These are phyloP conservation scores for Drosophila nigromelanica DNA, from an alignment of 1,140 invertebrate species.

Conservation along the genomic window DNA sequence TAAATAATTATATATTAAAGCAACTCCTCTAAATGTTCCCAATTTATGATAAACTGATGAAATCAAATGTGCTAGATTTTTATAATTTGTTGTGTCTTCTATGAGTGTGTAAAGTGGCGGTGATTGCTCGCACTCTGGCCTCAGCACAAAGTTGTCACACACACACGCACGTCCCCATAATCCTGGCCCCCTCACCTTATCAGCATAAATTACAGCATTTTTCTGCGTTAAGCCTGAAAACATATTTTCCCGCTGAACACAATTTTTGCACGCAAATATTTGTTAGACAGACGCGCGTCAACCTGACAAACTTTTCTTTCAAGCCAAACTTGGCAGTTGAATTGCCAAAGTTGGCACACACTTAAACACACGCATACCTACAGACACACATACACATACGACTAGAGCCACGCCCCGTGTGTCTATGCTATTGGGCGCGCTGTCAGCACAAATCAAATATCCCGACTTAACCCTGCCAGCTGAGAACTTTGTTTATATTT, in stretches of 20 bases:
- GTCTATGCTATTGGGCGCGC: background rate
- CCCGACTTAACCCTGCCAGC: conserved; percentile 28
- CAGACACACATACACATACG: background rate
- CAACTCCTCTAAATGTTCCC: too few species aligned
- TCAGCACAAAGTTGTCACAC: too few species aligned
- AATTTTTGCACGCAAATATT: conserved; percentile 54
- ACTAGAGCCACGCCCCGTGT: conserved; percentile 14
- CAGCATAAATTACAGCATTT: conserved; percentile 20
- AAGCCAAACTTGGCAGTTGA: conserved; percentile 40
- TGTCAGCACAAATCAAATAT: conserved; percentile 53
- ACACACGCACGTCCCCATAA: background rate
- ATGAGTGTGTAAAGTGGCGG: conserved; percentile 11
- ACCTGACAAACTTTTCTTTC: conserved; percentile 48
- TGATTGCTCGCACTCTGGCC: too few species aligned
- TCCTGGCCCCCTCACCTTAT: too few species aligned
- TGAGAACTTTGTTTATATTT: conserved; percentile 47
- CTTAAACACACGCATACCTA: conserved; percentile 7
- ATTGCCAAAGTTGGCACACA: conserved; percentile 37
- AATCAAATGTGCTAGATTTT: conserved; percentile 17
- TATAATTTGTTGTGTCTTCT: conserved; percentile 14
- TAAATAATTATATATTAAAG: background rate
- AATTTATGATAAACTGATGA: conserved; percentile 14
- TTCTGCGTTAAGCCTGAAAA: conserved; percentile 18
- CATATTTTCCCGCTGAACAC: conserved; percentile 26
- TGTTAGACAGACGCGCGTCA: conserved; percentile 41